Evolutionary conservation across 2,113 vertebrate species (phyloP), one percentile per base, ranked within the genome.

Genomic region (Nicator chloris): DNA sequence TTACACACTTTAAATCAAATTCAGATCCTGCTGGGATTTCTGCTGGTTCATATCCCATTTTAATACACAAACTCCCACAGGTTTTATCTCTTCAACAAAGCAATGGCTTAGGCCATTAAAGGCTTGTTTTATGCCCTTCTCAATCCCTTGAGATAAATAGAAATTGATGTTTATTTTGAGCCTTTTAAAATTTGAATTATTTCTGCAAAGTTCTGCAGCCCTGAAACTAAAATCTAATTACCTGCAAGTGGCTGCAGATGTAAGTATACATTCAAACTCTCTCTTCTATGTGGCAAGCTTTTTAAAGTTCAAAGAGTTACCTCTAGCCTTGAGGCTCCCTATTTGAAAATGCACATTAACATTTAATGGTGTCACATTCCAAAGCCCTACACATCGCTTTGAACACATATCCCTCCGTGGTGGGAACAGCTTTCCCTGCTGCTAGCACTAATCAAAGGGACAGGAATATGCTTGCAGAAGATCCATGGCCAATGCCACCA

Each of bases 301-400:
- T 97, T 95, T 86, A 94, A 95, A 96, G 90, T 96, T 97, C 96
- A 97, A 96, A 95, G 95, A 91, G 66, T 24, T 89, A 77, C 69
- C 75, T 92, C 71, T 53, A 96, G 92, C 91, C 96, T 94, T 92
- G 68, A 96, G 90, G 92, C 33, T 88, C 24, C 54, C 90, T 60
- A 65, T 84, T 82, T 91, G 91, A 93, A 97, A 97, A 94, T 6
- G 51, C 69, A 81, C 4, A 3, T 86, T 93, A 90, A 82, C 75
- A 71, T 95, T 96, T 92, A 96, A 94, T 71, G 66, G 44, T 83
- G 88, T 82, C 88, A 79, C 45, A 66, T 77, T 83, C 83, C 82
- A 92, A 93, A 96, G 78, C 57, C 60, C 87, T 42, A 60, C 39
- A 76, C 39, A 35, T 3, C 61, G 49, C 84, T 95, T 80, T 89